Conservation (phyloP, 1,140 invertebrate species). For the Diachasma alloeum region DNA sequence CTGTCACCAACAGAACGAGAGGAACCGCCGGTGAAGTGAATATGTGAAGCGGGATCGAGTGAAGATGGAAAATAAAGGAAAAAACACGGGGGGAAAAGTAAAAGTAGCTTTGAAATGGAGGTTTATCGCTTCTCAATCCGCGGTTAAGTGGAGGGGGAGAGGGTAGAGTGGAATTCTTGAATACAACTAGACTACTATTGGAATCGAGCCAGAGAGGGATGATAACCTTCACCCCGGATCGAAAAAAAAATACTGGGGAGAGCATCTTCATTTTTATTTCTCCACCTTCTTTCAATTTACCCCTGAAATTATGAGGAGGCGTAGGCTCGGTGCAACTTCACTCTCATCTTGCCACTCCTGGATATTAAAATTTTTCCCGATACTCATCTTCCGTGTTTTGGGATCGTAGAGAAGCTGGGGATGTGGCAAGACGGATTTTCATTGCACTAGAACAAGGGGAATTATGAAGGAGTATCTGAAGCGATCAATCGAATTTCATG, state of each 20-base stretch:
- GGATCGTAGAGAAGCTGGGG: neutral
- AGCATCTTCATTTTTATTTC: neutral
- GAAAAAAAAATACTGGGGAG: neutral
- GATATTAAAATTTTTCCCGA: conserved; percentile 5
- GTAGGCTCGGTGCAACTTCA: neutral
- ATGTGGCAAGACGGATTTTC: neutral
- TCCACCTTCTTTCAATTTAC: neutral
- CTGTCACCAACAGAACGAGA: too few species aligned
- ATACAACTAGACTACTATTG: neutral
- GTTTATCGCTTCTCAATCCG: too few species aligned
- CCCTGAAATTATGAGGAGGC: neutral
- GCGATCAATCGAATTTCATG: too few species aligned
- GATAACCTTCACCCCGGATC: conserved; percentile 12
- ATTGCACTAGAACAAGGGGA: neutral
- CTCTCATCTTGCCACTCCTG: neutral
- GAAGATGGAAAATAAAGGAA: too few species aligned
- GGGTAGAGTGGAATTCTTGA: neutral
- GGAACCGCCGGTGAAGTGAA: too few species aligned
- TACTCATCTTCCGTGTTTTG: neutral
- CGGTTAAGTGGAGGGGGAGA: too few species aligned
- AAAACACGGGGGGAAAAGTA: too few species aligned
- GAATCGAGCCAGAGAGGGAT: conserved; percentile 17
- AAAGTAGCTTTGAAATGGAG: too few species aligned
- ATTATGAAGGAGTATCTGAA: too few species aligned
- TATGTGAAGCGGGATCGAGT: too few species aligned